Evolutionary conservation across 1,140 invertebrate species (phyloP).

Genomic region (Ceratina australensis): DNA sequence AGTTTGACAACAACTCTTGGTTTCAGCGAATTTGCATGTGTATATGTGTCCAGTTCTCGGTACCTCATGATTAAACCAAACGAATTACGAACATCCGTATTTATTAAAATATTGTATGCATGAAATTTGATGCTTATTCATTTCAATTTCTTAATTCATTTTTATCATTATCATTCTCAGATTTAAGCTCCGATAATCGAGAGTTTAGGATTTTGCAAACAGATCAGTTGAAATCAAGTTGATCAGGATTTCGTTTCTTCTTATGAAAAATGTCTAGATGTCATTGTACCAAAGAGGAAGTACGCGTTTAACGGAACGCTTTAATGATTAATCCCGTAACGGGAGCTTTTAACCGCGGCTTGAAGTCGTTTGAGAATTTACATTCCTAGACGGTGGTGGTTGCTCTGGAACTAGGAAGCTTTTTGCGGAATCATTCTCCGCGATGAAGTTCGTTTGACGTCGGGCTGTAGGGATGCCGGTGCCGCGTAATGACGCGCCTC

Average conservation of each 20-base stretch:
- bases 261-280: no score
- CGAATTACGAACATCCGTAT: background rate
- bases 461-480: conserved; percentile 7
- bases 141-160: background rate
- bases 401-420: conserved; percentile 35
- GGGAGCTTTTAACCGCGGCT: background rate
- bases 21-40: background rate
- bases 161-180: background rate
- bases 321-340: background rate
- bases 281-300: background rate
- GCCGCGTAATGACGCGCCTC: conserved; percentile 20
- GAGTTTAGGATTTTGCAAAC: no score
- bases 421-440: conserved; percentile 44
- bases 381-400: conserved; percentile 53
- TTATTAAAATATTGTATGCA: background rate
- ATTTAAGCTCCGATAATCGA: no score
- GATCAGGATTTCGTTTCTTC: no score
- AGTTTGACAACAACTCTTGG: conserved; percentile 27
- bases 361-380: conserved; percentile 21
- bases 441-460: conserved; percentile 49
- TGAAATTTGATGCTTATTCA: no score
- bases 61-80: background rate
- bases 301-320: background rate
- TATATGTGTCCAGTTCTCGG: background rate
- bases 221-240: no score